phyloP scores from a whole-genome alignment of 2,888 invertebrate species.

The Galeopsomyia nigrocyanea region DNA sequence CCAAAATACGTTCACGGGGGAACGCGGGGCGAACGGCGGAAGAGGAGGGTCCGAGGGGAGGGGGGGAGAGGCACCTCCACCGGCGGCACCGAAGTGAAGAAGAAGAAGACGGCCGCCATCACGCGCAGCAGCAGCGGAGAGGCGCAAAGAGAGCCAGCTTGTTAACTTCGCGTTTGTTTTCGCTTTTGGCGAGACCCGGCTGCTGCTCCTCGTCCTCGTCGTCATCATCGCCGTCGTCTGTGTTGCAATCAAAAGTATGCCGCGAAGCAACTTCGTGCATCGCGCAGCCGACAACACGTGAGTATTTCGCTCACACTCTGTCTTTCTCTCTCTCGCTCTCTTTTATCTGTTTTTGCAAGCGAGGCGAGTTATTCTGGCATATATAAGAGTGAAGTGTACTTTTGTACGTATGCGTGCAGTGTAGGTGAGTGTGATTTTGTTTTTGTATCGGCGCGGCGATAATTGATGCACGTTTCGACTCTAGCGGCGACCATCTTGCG shows the following conservation, averaged over 20 bases:
- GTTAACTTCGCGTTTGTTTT: conserved; percentile 49
- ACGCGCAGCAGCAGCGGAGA: conserved; percentile 58
- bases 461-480: conserved; percentile 22
- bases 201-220: conserved; percentile 19
- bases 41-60: conserved; percentile 3
- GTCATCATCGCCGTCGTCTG: conserved; percentile 21
- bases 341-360: neutral
- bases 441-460: conserved; percentile 23
- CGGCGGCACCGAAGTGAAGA: conserved; percentile 26
- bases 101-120: conserved; percentile 59
- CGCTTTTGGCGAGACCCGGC: conserved; percentile 49
- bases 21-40: conserved; percentile 22
- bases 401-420: neutral
- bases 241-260: conserved; percentile 39
- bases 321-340: conserved; percentile 33
- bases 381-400: neutral
- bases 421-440: neutral
- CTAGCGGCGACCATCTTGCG: conserved; percentile 23
- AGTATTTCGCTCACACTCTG: conserved; percentile 52
- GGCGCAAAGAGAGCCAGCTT: conserved; percentile 45
- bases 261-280: conserved; percentile 56
- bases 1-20: conserved; percentile 8
- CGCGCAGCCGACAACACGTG: conserved; percentile 65
- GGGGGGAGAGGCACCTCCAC: conserved; percentile 28
- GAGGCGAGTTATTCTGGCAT: neutral